These are phyloP conservation scores for Drosophila guanche DNA, from an alignment of 1,140 invertebrate genomes.

Conservation along the genomic window DNA sequence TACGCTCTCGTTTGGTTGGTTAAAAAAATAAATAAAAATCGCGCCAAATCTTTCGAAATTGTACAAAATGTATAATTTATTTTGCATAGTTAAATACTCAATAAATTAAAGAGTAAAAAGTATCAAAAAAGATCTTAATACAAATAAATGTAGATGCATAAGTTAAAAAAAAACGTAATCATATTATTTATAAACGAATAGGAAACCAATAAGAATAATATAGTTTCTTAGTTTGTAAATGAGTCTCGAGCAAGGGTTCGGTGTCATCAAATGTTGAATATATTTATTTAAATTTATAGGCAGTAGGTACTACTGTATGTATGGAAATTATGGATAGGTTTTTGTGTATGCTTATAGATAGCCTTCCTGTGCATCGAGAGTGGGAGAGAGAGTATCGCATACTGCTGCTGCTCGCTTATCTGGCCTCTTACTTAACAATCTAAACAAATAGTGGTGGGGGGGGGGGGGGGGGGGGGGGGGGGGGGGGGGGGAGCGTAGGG, in stretches of 20 bases:
- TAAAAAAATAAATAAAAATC: neutral
- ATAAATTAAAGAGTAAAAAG: slow-evolving; percentile 19
- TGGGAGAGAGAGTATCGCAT: no score
- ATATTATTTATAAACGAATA: slow-evolving; percentile 46
- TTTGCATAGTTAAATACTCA: slow-evolving; percentile 16
- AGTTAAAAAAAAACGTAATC: slow-evolving; percentile 12
- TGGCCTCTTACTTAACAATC: slow-evolving; percentile 28
- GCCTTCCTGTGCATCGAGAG: no score
- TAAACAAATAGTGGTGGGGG: slow-evolving; percentile 9
- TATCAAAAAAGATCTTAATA: slow-evolving; percentile 10
- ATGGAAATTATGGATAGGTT: no score
- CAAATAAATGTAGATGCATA: slow-evolving; percentile 2
- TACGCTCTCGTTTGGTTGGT: no score
- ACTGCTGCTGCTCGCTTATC: neutral
- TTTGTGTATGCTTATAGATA: no score
- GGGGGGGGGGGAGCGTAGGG: neutral
- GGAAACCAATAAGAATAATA: slow-evolving; percentile 34
- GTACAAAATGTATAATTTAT: slow-evolving; percentile 40
- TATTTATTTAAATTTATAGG: no score
- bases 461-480: slow-evolving; percentile 5
- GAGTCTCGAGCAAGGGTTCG: slow-evolving; percentile 39
- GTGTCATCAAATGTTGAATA: slow-evolving; percentile 2
- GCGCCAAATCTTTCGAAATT: slow-evolving; percentile 18
- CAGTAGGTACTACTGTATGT: no score
- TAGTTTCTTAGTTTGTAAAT: slow-evolving; percentile 32